A percentile compares a stretch with the other conserved stretches of the same genome.
These are phyloP conservation scores for Microplitis mediator DNA, from an alignment of 1,140 invertebrate species.

Conservation along the genomic window DNA sequence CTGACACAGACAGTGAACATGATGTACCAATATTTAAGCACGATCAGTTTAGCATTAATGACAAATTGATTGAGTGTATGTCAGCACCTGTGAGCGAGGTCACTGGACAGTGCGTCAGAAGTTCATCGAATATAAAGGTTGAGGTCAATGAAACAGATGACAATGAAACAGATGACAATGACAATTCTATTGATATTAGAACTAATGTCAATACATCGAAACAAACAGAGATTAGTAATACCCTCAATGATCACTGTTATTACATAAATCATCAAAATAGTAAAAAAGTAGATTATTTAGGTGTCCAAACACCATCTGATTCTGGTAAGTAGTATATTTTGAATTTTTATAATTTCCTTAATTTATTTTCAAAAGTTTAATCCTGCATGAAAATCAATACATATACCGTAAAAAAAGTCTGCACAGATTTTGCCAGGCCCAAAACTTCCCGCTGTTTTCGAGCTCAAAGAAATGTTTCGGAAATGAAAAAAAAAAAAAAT, in stretches of 20 bases:
- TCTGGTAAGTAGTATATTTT: conserved; percentile 71
- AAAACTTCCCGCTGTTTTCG: too few relatives aligned
- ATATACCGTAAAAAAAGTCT: too few relatives aligned
- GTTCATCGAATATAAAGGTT: conserved; percentile 27
- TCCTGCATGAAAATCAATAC: too few relatives aligned
- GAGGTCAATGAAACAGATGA: conserved; percentile 29
- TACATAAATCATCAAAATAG: conserved; percentile 65
- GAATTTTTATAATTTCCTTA: not conserved
- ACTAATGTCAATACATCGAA: conserved; percentile 31
- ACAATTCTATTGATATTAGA: conserved; percentile 16
- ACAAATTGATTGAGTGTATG: conserved; percentile 49
- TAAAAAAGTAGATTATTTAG: conserved; percentile 67
- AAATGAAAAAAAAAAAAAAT: too few relatives aligned
- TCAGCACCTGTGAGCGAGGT: conserved; percentile 48
- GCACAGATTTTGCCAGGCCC: too few relatives aligned
- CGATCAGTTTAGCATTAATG: conserved; percentile 49
- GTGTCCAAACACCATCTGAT: conserved; percentile 83
- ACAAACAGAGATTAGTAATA: conserved; percentile 44
- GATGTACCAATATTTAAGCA: conserved; percentile 48
- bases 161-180: conserved; percentile 24
- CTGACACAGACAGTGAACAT: conserved; percentile 37
- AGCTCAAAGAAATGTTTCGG: too few relatives aligned
- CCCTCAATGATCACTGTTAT: conserved; percentile 73
- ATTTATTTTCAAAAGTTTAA: too few relatives aligned
- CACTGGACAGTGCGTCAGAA: conserved; percentile 44